Evolutionary conservation across 2,113 vertebrate species (phyloP), one percentile per base, ranked within the genome.

Genomic region (Penelope pileata): DNA sequence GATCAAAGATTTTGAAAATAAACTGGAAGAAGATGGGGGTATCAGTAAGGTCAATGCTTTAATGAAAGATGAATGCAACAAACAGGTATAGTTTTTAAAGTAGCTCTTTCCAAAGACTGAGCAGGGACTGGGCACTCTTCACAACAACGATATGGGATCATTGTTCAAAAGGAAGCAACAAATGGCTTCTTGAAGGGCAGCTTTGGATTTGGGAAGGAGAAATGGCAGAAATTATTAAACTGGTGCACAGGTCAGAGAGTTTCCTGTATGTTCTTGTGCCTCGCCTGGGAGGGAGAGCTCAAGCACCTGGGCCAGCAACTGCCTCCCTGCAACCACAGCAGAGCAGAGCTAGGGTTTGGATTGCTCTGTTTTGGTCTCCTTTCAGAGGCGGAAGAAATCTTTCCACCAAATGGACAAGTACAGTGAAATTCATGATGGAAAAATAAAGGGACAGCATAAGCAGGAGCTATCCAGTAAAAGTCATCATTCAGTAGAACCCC

Each of bases 1-100:
- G 32, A 87, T n/a, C 53, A 89, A 95, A 86, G 47, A 34, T 32
- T 81, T 54, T 69, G 34, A 58, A 75, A 81, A 69, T 34, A 43
- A 90, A 16, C 45, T 70, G 40, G 53, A 45, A 50, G 64, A 92
- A 76, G 42, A 22, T 30, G 22, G 17, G 12, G 32, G 6, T 45
- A 69, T 47, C 86, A 88, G 29, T 54, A 88, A 88, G 67, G 45
- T 85, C 91, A 83, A 45, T 5, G 1, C 16, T 73, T 29, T 11
- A 79, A 54, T 17, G 4, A 83, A 59, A 85, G 59, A 83, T 23
- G 40, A 91, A 68, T 5, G 0, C 51, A 51, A 64, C 32, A 43
- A 89, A 79, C 38, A 66, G 36, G 22, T 26, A 30, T 4, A 24
- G 29, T n/a, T 94, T 91, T 60, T 75, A 56, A 84, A 82, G 43